These are phyloP conservation scores for Halyomorpha halys DNA, from an alignment of 1,140 invertebrate genomes.

Conservation along the genomic window DNA sequence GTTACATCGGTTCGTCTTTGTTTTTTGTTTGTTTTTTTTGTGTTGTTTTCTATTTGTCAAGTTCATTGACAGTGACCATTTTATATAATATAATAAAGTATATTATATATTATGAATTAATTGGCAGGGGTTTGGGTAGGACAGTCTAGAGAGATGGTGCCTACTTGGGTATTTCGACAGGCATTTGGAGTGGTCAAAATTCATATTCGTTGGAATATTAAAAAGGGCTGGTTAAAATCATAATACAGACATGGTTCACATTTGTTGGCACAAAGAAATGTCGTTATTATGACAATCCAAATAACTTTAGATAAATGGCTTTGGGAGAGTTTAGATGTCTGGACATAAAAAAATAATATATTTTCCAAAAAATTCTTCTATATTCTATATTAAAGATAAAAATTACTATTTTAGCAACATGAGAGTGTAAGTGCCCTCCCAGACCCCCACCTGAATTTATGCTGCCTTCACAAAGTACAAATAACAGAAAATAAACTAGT, in stretches of 20 bases:
- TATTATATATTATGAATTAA: slow-evolving; percentile 16
- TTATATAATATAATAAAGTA: slow-evolving; percentile 13
- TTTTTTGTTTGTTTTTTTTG: not conserved
- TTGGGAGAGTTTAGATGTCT: not conserved
- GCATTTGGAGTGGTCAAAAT: not conserved
- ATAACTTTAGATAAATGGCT: slow-evolving; percentile 10
- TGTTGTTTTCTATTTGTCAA: slow-evolving; percentile 5
- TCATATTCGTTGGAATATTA: not conserved
- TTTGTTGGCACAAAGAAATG: slow-evolving; percentile 25
- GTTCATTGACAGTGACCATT: slow-evolving; percentile 18
- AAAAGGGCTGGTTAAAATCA: not conserved
- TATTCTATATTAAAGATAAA: slow-evolving; percentile 4
- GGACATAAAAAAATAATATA: slow-evolving; percentile 4
- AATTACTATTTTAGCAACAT: slow-evolving; percentile 2
- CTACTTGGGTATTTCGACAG: not conserved
- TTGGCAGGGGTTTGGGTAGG: slow-evolving; percentile 17
- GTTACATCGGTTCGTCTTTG: slow-evolving; percentile 13
- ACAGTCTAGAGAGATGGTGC: slow-evolving; percentile 4
- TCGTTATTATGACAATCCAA: slow-evolving; percentile 21
- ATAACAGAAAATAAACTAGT: slow-evolving; percentile 23
- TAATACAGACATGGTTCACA: not conserved
- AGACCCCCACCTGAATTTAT: slow-evolving; percentile 22
- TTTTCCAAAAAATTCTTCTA: slow-evolving; percentile 14
- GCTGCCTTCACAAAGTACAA: slow-evolving; percentile 28
- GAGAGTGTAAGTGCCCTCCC: not conserved